Evolutionary conservation across 2,113 vertebrate genomes (phyloP).

Genomic region (Microtus montanus): DNA sequence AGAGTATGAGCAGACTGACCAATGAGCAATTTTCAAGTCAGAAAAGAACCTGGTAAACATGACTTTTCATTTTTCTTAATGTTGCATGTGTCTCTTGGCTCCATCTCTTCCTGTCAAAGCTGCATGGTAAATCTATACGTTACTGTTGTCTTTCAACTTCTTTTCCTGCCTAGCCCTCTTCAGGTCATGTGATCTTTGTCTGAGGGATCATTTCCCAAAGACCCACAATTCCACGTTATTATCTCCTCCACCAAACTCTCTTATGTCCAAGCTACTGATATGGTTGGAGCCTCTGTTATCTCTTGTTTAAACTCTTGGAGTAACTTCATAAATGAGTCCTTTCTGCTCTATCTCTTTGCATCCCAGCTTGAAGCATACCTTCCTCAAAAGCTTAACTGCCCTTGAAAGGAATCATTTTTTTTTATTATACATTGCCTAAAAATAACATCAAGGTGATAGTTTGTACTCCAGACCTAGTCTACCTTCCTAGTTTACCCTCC

Average conservation of each 20-base stretch:
- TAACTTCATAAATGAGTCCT: background rate
- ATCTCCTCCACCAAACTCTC: background rate
- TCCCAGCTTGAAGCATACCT: background rate
- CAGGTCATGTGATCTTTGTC: background rate
- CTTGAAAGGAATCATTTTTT: background rate
- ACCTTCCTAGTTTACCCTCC: background rate
- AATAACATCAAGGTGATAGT: background rate
- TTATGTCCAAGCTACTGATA: background rate
- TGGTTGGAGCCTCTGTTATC: background rate
- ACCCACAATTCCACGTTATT: background rate
- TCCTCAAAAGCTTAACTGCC: background rate
- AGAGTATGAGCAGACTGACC: background rate
- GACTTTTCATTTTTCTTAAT: background rate
- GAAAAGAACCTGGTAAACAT: background rate
- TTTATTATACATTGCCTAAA: background rate
- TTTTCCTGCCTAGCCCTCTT: too few relatives aligned
- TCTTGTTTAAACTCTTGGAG: background rate
- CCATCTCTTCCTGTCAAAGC: background rate
- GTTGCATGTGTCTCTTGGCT: background rate
- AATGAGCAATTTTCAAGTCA: background rate
- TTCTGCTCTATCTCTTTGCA: background rate
- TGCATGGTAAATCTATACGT: background rate
- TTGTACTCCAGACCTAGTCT: background rate
- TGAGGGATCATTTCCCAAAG: background rate
- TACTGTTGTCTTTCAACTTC: background rate